Percentiles rank a stretch among this genome's conserved stretches.
phyloP scores from a whole-genome alignment of 2,888 invertebrate genomes.

The Scaptomyza flava region DNA sequence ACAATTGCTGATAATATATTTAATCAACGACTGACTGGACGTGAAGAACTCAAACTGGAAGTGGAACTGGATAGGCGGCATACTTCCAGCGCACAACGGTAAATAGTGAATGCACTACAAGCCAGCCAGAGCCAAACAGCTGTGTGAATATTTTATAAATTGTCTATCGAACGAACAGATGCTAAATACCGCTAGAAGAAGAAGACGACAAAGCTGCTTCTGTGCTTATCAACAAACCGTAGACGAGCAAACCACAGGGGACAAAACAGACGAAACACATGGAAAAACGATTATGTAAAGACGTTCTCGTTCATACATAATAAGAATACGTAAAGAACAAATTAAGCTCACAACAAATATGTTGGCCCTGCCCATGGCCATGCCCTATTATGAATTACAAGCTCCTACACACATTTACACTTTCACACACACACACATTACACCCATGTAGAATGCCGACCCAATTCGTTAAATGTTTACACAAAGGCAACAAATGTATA shows the following conservation, averaged over 20 bases:
- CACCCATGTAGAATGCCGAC: slow-evolving; percentile 15
- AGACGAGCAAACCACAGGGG: slow-evolving; percentile 4
- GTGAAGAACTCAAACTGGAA: slow-evolving; percentile 35
- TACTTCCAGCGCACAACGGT: slow-evolving; percentile 57
- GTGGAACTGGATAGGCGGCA: slow-evolving; percentile 55
- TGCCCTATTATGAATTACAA: slow-evolving; percentile 41
- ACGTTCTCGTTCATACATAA: slow-evolving; percentile 3
- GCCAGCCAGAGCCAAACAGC: slow-evolving; percentile 27
- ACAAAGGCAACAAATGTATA: slow-evolving; percentile 48
- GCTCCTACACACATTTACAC: slow-evolving; percentile 28
- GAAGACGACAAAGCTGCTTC: background rate
- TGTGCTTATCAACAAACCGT: slow-evolving; percentile 23
- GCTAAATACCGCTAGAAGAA: slow-evolving; percentile 26
- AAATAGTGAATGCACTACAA: slow-evolving; percentile 32
- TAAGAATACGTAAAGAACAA: slow-evolving; percentile 40
- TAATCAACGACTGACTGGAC: slow-evolving; percentile 47
- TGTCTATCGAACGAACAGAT: slow-evolving; percentile 23
- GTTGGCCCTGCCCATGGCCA: slow-evolving; percentile 43
- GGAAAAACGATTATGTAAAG: slow-evolving; percentile 74
- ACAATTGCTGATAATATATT: slow-evolving; percentile 42
- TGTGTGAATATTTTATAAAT: slow-evolving; percentile 20
- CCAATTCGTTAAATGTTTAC: slow-evolving; percentile 68
- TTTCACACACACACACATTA: background rate
- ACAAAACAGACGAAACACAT: slow-evolving; percentile 34
- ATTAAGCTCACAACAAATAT: slow-evolving; percentile 51